These are phyloP conservation scores for Dasyornis broadbenti DNA, from an alignment of 2,113 vertebrate genomes.

Conservation along the genomic window DNA sequence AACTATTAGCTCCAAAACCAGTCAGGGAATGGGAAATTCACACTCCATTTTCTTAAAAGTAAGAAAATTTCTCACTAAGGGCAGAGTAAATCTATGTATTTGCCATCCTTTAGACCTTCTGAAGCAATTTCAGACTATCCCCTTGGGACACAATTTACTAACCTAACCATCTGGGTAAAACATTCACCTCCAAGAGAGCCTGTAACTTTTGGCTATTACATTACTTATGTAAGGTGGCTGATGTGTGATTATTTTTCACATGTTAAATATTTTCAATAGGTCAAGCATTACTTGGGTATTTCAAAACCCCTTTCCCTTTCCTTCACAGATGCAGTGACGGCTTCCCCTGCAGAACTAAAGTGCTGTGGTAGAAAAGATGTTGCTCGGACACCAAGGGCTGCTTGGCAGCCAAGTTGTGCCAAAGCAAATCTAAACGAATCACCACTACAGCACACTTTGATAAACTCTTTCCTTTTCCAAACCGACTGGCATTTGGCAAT, in stretches of 20 bases:
- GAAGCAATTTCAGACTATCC: not conserved
- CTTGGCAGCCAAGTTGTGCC: not conserved
- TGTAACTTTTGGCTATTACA: not conserved
- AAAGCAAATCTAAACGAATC: not conserved
- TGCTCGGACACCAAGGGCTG: not conserved
- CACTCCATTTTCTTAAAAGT: not conserved
- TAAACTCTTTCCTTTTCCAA: not conserved
- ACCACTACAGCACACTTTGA: not conserved
- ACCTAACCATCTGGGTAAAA: not conserved
- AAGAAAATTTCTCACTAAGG: not conserved
- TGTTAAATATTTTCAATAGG: not conserved
- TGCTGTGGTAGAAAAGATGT: not conserved
- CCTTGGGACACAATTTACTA: not conserved
- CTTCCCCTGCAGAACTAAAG: not conserved
- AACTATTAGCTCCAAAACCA: not conserved
- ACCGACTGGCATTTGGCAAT: not conserved
- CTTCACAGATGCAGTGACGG: not conserved
- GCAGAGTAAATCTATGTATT: not conserved
- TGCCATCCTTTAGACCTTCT: not conserved
- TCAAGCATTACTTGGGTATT: not conserved
- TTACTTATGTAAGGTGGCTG: not conserved
- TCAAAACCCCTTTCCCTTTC: not conserved
- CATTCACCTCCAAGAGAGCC: not conserved
- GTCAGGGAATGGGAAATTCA: not conserved
- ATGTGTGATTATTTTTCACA: not conserved